Conservation (phyloP, 2,888 invertebrate species). For the Perizoma affinitatum region DNA sequence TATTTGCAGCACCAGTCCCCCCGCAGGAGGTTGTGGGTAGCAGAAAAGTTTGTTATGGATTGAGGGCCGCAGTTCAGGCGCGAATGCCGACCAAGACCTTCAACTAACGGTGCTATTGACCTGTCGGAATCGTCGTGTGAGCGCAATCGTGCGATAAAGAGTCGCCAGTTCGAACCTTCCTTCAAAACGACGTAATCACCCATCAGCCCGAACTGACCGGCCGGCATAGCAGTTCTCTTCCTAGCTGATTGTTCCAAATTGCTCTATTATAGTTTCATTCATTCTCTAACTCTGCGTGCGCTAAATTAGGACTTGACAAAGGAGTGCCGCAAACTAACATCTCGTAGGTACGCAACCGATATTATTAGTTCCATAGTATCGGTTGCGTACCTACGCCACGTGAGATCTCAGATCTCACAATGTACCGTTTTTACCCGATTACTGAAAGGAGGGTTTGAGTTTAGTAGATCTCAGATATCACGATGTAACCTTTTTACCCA, state of each 20-base stretch:
- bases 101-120: slow-evolving; percentile 69
- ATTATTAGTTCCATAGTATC: too few species aligned
- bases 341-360: too few species aligned
- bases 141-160: slow-evolving; percentile 49
- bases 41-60: slow-evolving; percentile 43
- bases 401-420: too few species aligned
- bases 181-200: slow-evolving; percentile 34
- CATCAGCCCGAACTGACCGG: slow-evolving; percentile 9
- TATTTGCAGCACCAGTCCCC: slow-evolving; percentile 4
- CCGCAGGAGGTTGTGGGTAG: slow-evolving; percentile 38
- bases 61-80: slow-evolving; percentile 36
- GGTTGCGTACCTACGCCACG: too few species aligned
- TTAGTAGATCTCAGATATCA: too few species aligned
- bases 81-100: slow-evolving; percentile 62
- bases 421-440: too few species aligned
- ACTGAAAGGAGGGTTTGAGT: too few species aligned
- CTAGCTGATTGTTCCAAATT: slow-evolving; percentile 57
- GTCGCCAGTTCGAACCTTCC: slow-evolving; percentile 28
- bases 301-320: too few species aligned
- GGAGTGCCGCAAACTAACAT: too few species aligned
- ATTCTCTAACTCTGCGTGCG: slow-evolving; percentile 3
- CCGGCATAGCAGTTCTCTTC: slow-evolving; percentile 13
- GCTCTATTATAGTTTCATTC: slow-evolving; percentile 33
- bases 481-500: too few species aligned
- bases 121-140: slow-evolving; percentile 41